These are phyloP conservation scores for Furcifer pardalis DNA, from an alignment of 2,797 vertebrate species.

Conservation along the genomic window DNA sequence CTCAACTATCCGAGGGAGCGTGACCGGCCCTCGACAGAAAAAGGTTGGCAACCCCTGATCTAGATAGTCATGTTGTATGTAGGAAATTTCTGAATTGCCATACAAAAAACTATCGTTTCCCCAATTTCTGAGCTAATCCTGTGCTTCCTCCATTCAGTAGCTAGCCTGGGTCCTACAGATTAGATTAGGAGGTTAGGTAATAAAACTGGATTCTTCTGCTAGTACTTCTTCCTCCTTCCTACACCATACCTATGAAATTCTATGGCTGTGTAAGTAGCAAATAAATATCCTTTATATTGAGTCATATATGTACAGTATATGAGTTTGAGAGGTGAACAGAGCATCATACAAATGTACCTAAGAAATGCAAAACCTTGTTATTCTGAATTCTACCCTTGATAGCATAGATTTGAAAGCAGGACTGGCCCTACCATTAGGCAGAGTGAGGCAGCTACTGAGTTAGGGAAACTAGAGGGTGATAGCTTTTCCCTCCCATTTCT, in stretches of 20 bases:
- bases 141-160: background rate
- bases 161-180: no score
- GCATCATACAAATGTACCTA: background rate
- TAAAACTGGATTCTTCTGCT: background rate
- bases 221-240: no score
- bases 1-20: no score
- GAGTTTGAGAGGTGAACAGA: background rate
- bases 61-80: background rate
- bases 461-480: background rate
- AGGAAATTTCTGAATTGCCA: background rate
- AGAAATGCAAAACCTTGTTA: background rate
- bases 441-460: background rate
- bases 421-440: background rate
- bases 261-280: background rate
- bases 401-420: background rate
- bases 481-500: background rate
- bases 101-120: no score
- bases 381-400: background rate
- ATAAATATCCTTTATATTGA: background rate
- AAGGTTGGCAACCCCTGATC: no score
- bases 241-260: background rate
- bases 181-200: background rate
- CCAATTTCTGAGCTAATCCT: background rate
- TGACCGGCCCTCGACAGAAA: no score
- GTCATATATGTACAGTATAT: background rate